Percentiles rank a stretch among this genome's conserved stretches.
Evolutionary conservation across 2,797 vertebrate species (phyloP).

Genomic region (Lycodopsis pacificus): DNA sequence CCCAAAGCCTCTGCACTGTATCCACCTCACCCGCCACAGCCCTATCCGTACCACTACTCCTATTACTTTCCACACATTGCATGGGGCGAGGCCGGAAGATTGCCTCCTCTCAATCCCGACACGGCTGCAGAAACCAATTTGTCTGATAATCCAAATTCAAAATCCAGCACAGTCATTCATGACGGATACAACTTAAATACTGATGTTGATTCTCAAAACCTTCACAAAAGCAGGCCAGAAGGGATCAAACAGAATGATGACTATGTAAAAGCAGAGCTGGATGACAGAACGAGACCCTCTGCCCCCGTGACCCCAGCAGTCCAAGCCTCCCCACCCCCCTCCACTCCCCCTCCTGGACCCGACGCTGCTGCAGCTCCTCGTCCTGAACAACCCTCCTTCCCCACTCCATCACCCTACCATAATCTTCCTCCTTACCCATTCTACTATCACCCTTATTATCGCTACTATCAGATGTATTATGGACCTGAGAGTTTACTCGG

Average conservation of each 20-base stretch:
- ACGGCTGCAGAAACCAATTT: not conserved
- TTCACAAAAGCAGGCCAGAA: not conserved
- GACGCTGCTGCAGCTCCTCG: not conserved
- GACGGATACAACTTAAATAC: not conserved
- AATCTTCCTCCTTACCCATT: constrained; percentile 26
- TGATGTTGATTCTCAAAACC: not conserved
- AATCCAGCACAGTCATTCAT: not conserved
- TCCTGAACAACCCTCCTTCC: constrained; percentile 10
- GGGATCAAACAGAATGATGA: not conserved
- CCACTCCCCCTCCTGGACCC: not conserved
- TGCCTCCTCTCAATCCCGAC: not conserved
- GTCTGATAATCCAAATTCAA: not conserved
- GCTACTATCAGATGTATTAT: constrained; percentile 40
- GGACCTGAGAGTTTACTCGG: constrained; percentile 9
- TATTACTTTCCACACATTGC: constrained; percentile 35
- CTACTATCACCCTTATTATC: constrained; percentile 45
- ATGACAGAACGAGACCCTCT: not conserved
- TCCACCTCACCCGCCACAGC: constrained; percentile 1
- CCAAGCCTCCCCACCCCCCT: not conserved
- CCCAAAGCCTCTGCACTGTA: not conserved
- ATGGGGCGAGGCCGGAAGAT: not conserved
- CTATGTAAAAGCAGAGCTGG: not conserved
- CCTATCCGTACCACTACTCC: constrained; percentile 28
- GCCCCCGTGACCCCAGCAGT: constrained; percentile 4
- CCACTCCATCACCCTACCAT: not conserved